Base-by-base conservation (phyloP, 2,113 vertebrate species). In the Theristicus caerulescens region DNA sequence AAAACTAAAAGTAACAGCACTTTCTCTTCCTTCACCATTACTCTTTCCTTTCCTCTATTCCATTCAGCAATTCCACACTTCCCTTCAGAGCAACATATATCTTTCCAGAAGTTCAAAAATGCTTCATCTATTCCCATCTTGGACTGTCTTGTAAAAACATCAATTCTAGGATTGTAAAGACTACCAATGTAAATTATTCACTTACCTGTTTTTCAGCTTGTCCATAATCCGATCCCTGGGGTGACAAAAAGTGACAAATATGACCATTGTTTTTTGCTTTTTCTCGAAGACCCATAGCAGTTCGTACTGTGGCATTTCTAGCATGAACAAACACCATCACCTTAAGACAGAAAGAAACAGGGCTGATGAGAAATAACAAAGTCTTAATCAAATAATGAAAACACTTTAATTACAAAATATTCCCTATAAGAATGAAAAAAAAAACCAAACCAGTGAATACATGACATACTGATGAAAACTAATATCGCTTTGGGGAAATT, bases 311-410 rank as follows among this genome's bases (percentile, higher is more conserved):
- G 81, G 99, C 98, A 82, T 99, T 99, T 88, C 99, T 99, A 86
- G 99, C 99, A 82, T 99, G 99, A 77, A 99, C 99, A 93, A 99
- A 99, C 82, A 99, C 99, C 99, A 99, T 99, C 82, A 99, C 99
- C 99, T 99, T 93, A 76, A 94, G 47, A 93, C 0, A 88, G 69
- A 94, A 97, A 98, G 49, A 93, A 97, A 59, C 5, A 94, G 9
- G 4, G 25, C 10, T 85, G 86, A 82, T 95, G 38, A 96, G 86
- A 90, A 94, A 62, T 55, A 82, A 40, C 40, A 42, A 66, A n/a
- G 9, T 25, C 11, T 88, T 71, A 84, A 72, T 67, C 38, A 67
- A 91, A 85, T 26, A 83, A 58, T 81, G 22, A 93, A 82, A 93
- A 20, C 6, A 49, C 17, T 67, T 86, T 25, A 83, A 66, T 76